Evolutionary conservation across 2,113 vertebrate species (phyloP).

Genomic region (Calyptommatus sinebrachiatus): DNA sequence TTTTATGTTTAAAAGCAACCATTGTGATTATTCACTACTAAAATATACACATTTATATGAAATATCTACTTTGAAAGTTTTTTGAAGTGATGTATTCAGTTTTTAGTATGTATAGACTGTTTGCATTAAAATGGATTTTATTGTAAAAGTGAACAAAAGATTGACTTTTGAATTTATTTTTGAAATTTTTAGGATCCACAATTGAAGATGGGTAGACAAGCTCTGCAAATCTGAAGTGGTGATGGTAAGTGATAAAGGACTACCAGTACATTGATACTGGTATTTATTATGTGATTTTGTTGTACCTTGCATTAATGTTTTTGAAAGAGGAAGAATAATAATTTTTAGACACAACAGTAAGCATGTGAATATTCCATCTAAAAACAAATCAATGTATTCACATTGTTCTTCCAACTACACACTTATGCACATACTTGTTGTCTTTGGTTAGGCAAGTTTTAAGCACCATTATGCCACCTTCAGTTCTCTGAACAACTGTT

Average conservation of each 20-base stretch:
- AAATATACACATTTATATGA: not conserved
- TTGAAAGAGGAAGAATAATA: no score
- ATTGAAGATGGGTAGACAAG: slow-evolving; percentile 8
- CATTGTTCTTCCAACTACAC: not conserved
- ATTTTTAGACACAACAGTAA: no score
- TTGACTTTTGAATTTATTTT: slow-evolving; percentile 8
- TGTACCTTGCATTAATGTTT: not conserved
- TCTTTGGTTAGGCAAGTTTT: not conserved
- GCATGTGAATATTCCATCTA: not conserved
- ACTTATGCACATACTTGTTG: not conserved
- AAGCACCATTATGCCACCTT: not conserved
- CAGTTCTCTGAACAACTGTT: not conserved
- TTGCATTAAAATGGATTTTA: not conserved
- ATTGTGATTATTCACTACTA: not conserved
- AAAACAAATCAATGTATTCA: not conserved
- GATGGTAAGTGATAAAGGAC: slow-evolving; percentile 16
- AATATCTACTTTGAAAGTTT: not conserved
- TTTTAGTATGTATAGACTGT: not conserved
- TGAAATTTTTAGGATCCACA: slow-evolving; percentile 22
- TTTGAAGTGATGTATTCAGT: not conserved
- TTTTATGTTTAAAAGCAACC: not conserved
- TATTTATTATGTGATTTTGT: not conserved
- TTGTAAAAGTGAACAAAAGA: not conserved
- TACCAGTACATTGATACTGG: not conserved
- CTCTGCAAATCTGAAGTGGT: slow-evolving; percentile 1